A percentile compares a stretch with the other conserved stretches of the same genome.
These are phyloP conservation scores for Brachionus rotundiformis DNA, from an alignment of 1,140 invertebrate species.

Conservation along the genomic window DNA sequence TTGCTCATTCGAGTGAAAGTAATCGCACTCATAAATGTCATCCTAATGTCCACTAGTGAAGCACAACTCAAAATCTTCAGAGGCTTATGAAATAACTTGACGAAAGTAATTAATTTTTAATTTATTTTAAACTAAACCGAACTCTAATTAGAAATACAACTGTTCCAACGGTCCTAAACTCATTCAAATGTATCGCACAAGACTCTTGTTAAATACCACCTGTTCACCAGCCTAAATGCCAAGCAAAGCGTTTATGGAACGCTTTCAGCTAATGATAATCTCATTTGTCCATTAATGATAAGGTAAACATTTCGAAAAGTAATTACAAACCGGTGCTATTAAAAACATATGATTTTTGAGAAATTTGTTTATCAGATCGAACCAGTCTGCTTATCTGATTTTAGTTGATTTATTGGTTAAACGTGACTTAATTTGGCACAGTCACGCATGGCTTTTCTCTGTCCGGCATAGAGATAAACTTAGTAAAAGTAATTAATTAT, in stretches of 20 bases:
- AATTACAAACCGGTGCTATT: slow-evolving; percentile 30
- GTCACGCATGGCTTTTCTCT: background rate
- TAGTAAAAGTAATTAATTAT: background rate
- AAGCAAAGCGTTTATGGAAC: background rate
- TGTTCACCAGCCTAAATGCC: slow-evolving; percentile 2
- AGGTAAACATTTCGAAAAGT: slow-evolving; percentile 25
- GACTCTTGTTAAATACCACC: background rate
- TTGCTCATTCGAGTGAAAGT: background rate
- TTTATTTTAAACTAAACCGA: slow-evolving; percentile 3
- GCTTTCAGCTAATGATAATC: slow-evolving; percentile 13
- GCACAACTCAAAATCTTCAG: background rate
- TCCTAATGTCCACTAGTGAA: background rate
- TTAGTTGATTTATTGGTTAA: background rate
- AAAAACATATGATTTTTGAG: slow-evolving; percentile 6
- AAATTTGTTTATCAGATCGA: slow-evolving; percentile 1
- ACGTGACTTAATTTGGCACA: background rate
- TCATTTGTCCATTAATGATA: slow-evolving; percentile 19
- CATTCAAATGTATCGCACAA: background rate
- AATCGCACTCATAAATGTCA: slow-evolving; percentile 1
- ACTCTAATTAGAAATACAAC: background rate
- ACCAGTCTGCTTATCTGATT: slow-evolving; percentile 5
- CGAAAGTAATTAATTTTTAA: slow-evolving; percentile 22
- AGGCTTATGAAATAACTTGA: background rate
- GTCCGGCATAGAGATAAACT: background rate
- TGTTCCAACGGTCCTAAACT: background rate